Conservation (phyloP, 2,888 invertebrate species). For the Erannis defoliaria region DNA sequence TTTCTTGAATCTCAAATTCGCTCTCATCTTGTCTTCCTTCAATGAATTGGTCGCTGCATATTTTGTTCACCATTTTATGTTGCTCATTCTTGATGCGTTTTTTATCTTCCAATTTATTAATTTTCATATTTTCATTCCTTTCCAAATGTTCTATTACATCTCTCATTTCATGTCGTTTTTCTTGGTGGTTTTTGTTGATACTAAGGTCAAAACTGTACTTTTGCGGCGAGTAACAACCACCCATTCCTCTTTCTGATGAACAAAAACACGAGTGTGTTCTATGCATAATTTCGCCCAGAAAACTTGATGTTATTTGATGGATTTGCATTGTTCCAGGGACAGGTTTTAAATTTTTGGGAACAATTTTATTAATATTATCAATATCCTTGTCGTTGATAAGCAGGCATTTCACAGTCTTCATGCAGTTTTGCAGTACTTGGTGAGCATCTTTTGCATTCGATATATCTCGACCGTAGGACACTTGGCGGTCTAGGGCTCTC, state of each 20-base stretch:
- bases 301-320: conserved; percentile 24
- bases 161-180: conserved; percentile 4
- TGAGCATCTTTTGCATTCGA: conserved; percentile 20
- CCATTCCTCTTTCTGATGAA: conserved; percentile 16
- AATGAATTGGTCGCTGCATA: conserved; percentile 4
- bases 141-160: conserved; percentile 4
- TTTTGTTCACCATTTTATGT: conserved; percentile 4
- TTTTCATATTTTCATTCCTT: conserved; percentile 4
- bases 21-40: conserved; percentile 4
- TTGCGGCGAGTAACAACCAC: conserved; percentile 11
- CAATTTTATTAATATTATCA: conserved; percentile 16
- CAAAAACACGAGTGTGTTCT: conserved; percentile 29
- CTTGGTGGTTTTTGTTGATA: too few relatives aligned
- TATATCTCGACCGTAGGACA: conserved; percentile 18
- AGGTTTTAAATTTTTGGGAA: conserved; percentile 20
- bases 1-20: conserved; percentile 4
- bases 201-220: conserved; percentile 9
- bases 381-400: conserved; percentile 17
- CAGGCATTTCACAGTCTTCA: conserved; percentile 27
- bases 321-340: conserved; percentile 26
- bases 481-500: conserved; percentile 15
- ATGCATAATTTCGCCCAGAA: conserved; percentile 15
- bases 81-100: conserved; percentile 4
- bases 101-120: conserved; percentile 4
- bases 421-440: conserved; percentile 9